Evolutionary conservation across 2,888 invertebrate species (phyloP).

Genomic region (Hylaea fasciaria): DNA sequence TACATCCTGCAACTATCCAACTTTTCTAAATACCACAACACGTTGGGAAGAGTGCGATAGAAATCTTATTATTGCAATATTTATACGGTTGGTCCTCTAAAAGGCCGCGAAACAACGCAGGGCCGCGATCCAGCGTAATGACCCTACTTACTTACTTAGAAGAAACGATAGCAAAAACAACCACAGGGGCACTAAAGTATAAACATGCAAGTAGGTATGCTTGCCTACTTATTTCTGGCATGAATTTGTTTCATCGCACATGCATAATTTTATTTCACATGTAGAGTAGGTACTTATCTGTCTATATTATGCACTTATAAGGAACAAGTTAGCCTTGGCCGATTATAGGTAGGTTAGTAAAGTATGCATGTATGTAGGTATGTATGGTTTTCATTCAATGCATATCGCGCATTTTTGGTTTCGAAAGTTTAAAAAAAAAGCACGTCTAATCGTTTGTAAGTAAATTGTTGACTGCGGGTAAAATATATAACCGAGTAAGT

Average conservation of each 20-base stretch:
- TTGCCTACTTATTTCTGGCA: not conserved
- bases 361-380: conserved; percentile 30
- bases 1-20: no score
- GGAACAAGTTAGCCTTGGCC: conserved; percentile 77
- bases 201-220: not conserved
- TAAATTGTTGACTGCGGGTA: no score
- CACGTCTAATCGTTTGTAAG: no score
- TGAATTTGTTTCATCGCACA: conserved; percentile 13
- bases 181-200: not conserved
- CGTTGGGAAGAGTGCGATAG: no score
- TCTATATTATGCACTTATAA: conserved; percentile 50
- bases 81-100: no score
- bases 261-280: conserved; percentile 42
- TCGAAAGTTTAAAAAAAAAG: not conserved
- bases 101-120: no score
- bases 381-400: conserved; percentile 67
- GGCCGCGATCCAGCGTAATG: no score
- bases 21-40: no score
- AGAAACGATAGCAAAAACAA: not conserved
- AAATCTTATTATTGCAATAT: no score
- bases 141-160: no score
- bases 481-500: no score
- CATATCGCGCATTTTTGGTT: conserved; percentile 24
- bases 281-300: conserved; percentile 29
- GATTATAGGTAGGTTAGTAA: conserved; percentile 43